A percentile compares a stretch with the other conserved stretches of the same genome.
phyloP scores from a whole-genome alignment of 1,140 invertebrate species.

The Propsilocerus akamusi region DNA sequence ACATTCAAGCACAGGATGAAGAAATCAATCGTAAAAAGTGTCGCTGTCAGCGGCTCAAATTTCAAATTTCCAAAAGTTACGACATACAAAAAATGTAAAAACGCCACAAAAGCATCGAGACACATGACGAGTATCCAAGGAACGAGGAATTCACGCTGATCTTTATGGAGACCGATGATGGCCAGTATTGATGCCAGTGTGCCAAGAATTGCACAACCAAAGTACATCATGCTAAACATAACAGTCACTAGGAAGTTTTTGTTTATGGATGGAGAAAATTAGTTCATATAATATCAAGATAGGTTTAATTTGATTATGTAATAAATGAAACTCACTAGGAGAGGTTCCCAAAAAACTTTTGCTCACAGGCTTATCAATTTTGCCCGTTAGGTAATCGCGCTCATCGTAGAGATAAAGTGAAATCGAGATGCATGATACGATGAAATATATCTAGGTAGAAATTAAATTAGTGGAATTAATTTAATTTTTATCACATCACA shows the following conservation, averaged over 20 bases:
- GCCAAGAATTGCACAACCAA: slow-evolving; percentile 18
- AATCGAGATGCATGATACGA: slow-evolving; percentile 7
- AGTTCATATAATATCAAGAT: neutral
- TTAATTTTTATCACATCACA: too few relatives aligned
- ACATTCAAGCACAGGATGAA: slow-evolving; percentile 19
- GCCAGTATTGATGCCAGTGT: slow-evolving; percentile 14
- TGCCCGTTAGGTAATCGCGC: slow-evolving; percentile 16
- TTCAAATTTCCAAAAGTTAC: slow-evolving; percentile 13
- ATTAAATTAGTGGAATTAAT: too few relatives aligned
- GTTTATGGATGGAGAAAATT: slow-evolving; percentile 8
- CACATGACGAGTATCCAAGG: slow-evolving; percentile 18
- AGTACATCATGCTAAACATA: slow-evolving; percentile 21
- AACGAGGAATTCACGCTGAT: slow-evolving; percentile 16
- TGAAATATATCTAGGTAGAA: neutral
- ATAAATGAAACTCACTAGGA: slow-evolving; percentile 17
- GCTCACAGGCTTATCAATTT: slow-evolving; percentile 11
- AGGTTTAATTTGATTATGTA: slow-evolving; percentile 10
- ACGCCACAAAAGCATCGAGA: slow-evolving; percentile 16
- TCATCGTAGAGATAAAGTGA: slow-evolving; percentile 16
- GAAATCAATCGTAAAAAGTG: slow-evolving; percentile 19
- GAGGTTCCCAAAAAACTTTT: slow-evolving; percentile 11
- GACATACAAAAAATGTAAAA: slow-evolving; percentile 14
- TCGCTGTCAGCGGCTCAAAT: slow-evolving; percentile 19
- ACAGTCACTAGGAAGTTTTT: slow-evolving; percentile 16
- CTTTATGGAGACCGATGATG: slow-evolving; percentile 14